Percentiles rank a stretch among this genome's conserved stretches.
Evolutionary conservation across 2,888 invertebrate species (phyloP).

Genomic region (Ormyrus rosae): DNA sequence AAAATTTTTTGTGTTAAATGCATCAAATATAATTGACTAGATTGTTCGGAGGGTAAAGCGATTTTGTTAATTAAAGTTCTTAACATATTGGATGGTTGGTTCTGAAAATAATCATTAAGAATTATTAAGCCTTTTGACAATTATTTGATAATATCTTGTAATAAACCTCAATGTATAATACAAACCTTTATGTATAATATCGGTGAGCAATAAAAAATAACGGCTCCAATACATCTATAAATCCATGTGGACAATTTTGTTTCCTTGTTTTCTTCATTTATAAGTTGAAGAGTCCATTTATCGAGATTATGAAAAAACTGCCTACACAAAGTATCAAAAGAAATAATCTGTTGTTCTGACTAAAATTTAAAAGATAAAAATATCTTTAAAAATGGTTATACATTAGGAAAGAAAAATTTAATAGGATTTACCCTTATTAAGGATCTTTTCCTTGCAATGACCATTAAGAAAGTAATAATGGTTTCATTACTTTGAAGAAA

Average conservation of each 20-base stretch:
- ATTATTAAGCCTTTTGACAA: slow-evolving; percentile 10
- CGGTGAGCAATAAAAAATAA: slow-evolving; percentile 68
- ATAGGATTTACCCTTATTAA: slow-evolving; percentile 61
- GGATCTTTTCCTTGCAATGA: slow-evolving; percentile 64
- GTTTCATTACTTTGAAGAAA: slow-evolving; percentile 66
- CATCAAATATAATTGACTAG: slow-evolving; percentile 60
- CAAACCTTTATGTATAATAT: slow-evolving; percentile 69
- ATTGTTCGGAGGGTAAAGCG: slow-evolving; percentile 67
- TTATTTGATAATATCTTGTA: background rate
- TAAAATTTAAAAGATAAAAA: slow-evolving; percentile 22
- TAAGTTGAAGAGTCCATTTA: slow-evolving; percentile 69
- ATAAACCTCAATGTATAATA: slow-evolving; percentile 30
- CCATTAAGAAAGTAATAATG: slow-evolving; percentile 66
- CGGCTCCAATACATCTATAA: slow-evolving; percentile 69
- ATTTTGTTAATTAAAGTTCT: slow-evolving; percentile 66
- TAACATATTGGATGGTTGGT: slow-evolving; percentile 69
- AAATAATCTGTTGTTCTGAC: slow-evolving; percentile 36
- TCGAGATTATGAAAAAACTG: slow-evolving; percentile 70
- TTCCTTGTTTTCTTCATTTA: slow-evolving; percentile 69
- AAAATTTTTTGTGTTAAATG: slow-evolving; percentile 69
- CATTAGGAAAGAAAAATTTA: slow-evolving; percentile 1
- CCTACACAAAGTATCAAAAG: slow-evolving; percentile 65
- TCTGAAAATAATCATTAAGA: slow-evolving; percentile 61
- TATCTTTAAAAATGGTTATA: slow-evolving; percentile 4
- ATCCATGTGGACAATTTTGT: slow-evolving; percentile 67